Evolutionary conservation across 2,797 vertebrate species (phyloP), one percentile per base, ranked within the genome.

Genomic region (Lagocephalus sceleratus): DNA sequence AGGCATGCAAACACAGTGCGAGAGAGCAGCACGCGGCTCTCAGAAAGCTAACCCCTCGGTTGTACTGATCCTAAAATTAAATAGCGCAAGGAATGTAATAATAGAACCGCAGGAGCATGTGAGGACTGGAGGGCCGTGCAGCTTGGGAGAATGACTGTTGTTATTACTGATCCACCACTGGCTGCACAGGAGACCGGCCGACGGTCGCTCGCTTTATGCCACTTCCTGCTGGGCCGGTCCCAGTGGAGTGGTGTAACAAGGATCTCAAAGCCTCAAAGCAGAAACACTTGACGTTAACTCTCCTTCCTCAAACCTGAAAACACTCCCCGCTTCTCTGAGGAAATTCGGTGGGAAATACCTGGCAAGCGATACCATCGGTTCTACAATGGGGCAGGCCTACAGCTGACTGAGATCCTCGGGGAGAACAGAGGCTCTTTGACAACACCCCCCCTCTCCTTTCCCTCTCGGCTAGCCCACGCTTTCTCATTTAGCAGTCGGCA

Each of bases 401-500:
- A 87, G 86, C 82, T 81, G 88, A 89, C 84, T 83, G 78, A 71
- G 82, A 82, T 82, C 82, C 82, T 83, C 49, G 73, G 87, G 64
- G 76, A 80, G 88, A 88, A 89, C 87, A 89, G 88, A 89, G 86
- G 82, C 85, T 81, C 86, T 89, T 88, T 90, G 87, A 90, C 85
- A 81, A 80, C 78, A 71, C 53, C 59, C 60, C 67, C 63, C 66
- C 58, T 40, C 63, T 67, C 57, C 66, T 68, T 66, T 79, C 73
- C 82, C 85, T 85, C 82, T 83, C 82, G 68, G 82, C 85, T 76
- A 85, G 81, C 87, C 85, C 85, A 86, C 79, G 65, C 84, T 84
- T 89, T 89, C 83, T 90, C 88, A 90, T 91, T 90, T 90, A 87
- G 84, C 84, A 87, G 87, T 85, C 85, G 82, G 88, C 90, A 91